A percentile compares a stretch with the other conserved stretches of the same genome.
Evolutionary conservation across 2,113 vertebrate species (phyloP).

Genomic region (Paratilapia polleni): DNA sequence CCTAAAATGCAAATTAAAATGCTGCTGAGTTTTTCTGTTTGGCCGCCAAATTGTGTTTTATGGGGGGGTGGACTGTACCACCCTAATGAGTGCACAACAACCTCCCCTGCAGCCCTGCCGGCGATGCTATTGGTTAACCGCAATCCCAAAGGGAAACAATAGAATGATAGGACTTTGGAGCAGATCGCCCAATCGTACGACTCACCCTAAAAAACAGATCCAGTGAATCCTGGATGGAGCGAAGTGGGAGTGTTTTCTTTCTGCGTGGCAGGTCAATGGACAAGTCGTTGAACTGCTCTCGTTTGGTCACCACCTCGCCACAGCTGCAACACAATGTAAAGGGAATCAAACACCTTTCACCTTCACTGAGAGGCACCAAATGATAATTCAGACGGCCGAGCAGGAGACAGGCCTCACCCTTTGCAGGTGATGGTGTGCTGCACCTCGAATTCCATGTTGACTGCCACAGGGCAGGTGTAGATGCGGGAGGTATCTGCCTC

Average conservation of each 20-base stretch:
- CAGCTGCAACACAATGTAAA: conserved; percentile 80
- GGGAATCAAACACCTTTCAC: background rate
- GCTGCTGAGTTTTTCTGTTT: background rate
- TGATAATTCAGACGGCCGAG: background rate
- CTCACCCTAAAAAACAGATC: conserved; percentile 96
- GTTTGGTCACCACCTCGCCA: conserved; percentile 92
- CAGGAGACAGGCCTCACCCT: conserved; percentile 81
- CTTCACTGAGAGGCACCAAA: background rate
- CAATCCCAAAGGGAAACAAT: background rate
- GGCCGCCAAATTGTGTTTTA: background rate
- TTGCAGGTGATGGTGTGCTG: conserved; percentile 98
- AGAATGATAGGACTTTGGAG: background rate
- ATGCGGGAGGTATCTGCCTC: conserved; percentile 87
- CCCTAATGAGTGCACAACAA: background rate
- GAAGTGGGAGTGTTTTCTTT: conserved; percentile 89
- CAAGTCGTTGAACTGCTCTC: conserved; percentile 97
- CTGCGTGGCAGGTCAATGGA: conserved; percentile 96
- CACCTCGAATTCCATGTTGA: conserved; percentile 98
- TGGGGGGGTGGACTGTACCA: background rate
- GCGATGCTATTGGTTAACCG: background rate
- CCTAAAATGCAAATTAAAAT: background rate
- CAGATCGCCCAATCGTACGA: background rate
- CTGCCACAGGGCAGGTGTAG: conserved; percentile 93
- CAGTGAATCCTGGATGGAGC: conserved; percentile 96
- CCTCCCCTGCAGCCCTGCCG: background rate